Evolutionary conservation across 2,797 vertebrate genomes (phyloP).

Genomic region (Lophotriccus pileatus): DNA sequence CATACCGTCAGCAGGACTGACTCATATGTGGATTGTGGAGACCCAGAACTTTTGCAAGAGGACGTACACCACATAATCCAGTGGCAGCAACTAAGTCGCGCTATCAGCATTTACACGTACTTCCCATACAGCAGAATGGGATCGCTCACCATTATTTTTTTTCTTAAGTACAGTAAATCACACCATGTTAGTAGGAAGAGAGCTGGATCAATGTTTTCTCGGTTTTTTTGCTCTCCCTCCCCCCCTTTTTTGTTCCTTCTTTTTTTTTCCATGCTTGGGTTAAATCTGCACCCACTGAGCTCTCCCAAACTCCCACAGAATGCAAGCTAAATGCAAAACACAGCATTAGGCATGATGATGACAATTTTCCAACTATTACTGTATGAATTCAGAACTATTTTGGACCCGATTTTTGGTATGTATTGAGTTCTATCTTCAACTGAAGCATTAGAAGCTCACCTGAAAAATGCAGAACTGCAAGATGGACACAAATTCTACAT

Average conservation of each 20-base stretch:
- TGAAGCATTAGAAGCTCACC: background rate
- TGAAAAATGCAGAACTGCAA: background rate
- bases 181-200: background rate
- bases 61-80: background rate
- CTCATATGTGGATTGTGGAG: background rate
- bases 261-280: background rate
- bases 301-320: background rate
- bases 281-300: background rate
- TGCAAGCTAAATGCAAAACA: background rate
- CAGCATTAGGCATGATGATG: background rate
- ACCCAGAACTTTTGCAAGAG: background rate
- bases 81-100: background rate
- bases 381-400: background rate
- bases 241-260: rapidly evolving
- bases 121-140: background rate
- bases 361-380: background rate
- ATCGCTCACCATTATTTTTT: background rate
- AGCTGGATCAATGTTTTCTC: background rate
- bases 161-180: background rate
- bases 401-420: background rate
- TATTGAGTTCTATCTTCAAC: background rate
- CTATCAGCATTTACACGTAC: background rate
- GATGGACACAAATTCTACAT: background rate
- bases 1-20: background rate
- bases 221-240: rapidly evolving